These are phyloP conservation scores for Drosophila robusta DNA, from an alignment of 2,888 invertebrate genomes.

Conservation along the genomic window DNA sequence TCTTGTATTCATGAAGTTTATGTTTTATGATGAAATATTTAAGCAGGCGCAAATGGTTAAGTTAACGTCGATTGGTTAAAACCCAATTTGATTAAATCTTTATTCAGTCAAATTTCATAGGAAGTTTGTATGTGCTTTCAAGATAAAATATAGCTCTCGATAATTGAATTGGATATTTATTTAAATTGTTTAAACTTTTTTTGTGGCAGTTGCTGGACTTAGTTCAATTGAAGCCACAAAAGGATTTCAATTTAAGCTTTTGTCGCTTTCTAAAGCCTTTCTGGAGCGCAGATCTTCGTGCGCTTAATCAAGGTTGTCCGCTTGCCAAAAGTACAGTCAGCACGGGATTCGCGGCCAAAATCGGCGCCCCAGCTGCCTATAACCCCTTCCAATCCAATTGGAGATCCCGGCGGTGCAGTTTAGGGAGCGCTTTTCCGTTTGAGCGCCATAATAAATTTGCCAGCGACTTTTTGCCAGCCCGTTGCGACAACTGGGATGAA, in stretches of 20 bases:
- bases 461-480: constrained; percentile 68
- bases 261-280: constrained; percentile 34
- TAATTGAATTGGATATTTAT: not conserved
- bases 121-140: no score
- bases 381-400: constrained; percentile 25
- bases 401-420: constrained; percentile 70
- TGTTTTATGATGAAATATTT: no score
- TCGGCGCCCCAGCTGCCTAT: not conserved
- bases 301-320: constrained; percentile 64
- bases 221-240: constrained; percentile 13
- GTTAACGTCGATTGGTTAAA: no score
- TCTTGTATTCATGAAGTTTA: no score
- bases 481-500: constrained; percentile 53
- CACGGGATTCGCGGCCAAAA: constrained; percentile 26
- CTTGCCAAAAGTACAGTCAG: constrained; percentile 61
- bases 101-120: no score
- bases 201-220: not conserved
- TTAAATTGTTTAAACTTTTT: not conserved
- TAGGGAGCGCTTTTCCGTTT: constrained; percentile 74
- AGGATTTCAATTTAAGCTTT: constrained; percentile 39
- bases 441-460: constrained; percentile 75
- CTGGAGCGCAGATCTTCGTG: constrained; percentile 33
- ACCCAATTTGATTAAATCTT: no score
- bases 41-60: no score
- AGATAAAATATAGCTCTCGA: no score